A percentile compares a stretch with the other conserved stretches of the same genome.
Conservation (phyloP, 2,797 vertebrate genomes). For the Myripristis jacobus region DNA sequence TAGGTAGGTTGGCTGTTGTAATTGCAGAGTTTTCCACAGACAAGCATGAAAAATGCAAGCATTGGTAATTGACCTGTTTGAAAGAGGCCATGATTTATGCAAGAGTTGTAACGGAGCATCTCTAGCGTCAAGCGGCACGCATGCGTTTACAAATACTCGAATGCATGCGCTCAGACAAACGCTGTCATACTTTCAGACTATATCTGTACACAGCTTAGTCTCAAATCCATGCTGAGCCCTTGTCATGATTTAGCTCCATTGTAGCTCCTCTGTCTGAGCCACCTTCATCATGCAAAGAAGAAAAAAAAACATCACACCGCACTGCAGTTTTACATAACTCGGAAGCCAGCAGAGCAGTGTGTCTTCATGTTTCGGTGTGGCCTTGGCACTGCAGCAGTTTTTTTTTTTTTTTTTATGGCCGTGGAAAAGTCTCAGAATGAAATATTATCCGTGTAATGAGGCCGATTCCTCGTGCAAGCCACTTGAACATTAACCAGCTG, state of each 20-base stretch:
- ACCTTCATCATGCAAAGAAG: background rate
- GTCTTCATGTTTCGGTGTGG: background rate
- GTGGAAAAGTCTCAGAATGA: too few relatives aligned
- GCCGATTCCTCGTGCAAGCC: too few relatives aligned
- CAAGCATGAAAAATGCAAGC: background rate
- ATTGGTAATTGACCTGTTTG: constrained; percentile 11
- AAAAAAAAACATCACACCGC: too few relatives aligned
- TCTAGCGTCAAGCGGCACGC: background rate
- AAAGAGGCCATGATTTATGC: constrained; percentile 4
- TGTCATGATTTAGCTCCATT: too few relatives aligned
- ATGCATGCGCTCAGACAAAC: background rate
- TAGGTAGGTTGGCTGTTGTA: too few relatives aligned
- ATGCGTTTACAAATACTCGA: background rate
- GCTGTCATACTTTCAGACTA: background rate
- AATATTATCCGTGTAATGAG: too few relatives aligned
- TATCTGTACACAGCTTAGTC: background rate
- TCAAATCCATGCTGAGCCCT: too few relatives aligned
- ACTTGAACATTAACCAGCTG: too few relatives aligned
- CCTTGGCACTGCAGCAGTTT: background rate
- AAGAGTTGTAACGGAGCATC: constrained; percentile 1
- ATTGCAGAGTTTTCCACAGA: background rate
- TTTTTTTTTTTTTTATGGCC: background rate
- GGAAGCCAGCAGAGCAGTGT: background rate
- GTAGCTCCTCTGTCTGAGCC: background rate
- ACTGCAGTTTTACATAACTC: background rate